Evolutionary conservation across 2,113 vertebrate genomes (phyloP).

Genomic region (Chloroceryle aenea): DNA sequence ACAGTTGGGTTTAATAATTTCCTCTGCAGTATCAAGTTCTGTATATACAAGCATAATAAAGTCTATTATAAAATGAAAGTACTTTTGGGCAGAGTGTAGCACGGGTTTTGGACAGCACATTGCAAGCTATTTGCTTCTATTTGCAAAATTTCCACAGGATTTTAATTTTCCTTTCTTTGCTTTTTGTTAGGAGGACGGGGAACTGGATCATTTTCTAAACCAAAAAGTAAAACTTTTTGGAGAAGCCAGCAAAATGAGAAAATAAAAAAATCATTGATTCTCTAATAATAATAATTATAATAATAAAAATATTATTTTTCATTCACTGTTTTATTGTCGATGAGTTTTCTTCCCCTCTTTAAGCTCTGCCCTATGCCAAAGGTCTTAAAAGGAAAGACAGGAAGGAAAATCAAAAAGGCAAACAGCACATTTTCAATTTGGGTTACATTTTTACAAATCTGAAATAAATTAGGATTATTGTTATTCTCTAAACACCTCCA

Average conservation of each 20-base stretch:
- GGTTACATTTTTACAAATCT: background rate
- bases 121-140: background rate
- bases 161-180: background rate
- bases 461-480: background rate
- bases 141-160: background rate
- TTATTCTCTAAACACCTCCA: background rate
- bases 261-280: background rate
- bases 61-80: background rate
- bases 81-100: background rate
- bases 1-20: conserved; percentile 34
- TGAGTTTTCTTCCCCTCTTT: background rate
- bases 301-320: background rate
- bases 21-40: conserved; percentile 17
- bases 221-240: background rate
- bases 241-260: background rate
- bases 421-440: background rate
- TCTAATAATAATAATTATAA: background rate
- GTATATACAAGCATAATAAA: background rate
- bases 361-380: background rate
- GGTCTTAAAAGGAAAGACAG: background rate
- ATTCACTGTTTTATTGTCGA: background rate
- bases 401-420: background rate
- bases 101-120: background rate
- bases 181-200: background rate
- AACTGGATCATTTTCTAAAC: background rate